Conservation (phyloP, 1,140 invertebrate species). For the Tenebrio molitor region DNA sequence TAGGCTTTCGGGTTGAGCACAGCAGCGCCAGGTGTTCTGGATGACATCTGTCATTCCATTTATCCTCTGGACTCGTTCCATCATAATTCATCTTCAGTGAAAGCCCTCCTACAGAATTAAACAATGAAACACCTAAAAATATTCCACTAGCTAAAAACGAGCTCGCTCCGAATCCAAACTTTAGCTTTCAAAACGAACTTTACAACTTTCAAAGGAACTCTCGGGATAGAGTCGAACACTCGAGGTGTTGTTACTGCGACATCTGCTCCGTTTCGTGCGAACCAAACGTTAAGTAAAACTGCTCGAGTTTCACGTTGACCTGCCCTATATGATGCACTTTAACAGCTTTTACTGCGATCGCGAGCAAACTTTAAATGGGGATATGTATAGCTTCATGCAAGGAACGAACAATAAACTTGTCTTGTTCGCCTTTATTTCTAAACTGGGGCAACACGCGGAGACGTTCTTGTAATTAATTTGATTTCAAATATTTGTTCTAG, state of each 20-base stretch:
- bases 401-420: too few relatives aligned
- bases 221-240: background rate
- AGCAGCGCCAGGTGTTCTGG: conserved; percentile 28
- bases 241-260: conserved; percentile 5
- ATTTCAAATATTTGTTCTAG: too few relatives aligned
- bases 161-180: background rate
- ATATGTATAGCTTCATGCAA: too few relatives aligned
- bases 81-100: conserved; percentile 35
- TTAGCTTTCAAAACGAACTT: conserved; percentile 23
- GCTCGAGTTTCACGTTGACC: too few relatives aligned
- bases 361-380: too few relatives aligned
- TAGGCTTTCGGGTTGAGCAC: conserved; percentile 17
- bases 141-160: too few relatives aligned
- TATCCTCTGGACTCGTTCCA: conserved; percentile 35
- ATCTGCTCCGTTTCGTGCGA: conserved; percentile 1
- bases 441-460: too few relatives aligned
- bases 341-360: too few relatives aligned
- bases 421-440: too few relatives aligned
- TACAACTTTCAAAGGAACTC: conserved; percentile 2
- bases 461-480: too few relatives aligned
- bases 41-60: conserved; percentile 37
- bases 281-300: background rate
- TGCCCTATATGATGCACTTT: too few relatives aligned
- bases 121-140: conserved; percentile 36
- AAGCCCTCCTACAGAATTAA: conserved; percentile 27